Conservation (phyloP, 2,797 vertebrate genomes). For the Mastacembelus armatus region DNA sequence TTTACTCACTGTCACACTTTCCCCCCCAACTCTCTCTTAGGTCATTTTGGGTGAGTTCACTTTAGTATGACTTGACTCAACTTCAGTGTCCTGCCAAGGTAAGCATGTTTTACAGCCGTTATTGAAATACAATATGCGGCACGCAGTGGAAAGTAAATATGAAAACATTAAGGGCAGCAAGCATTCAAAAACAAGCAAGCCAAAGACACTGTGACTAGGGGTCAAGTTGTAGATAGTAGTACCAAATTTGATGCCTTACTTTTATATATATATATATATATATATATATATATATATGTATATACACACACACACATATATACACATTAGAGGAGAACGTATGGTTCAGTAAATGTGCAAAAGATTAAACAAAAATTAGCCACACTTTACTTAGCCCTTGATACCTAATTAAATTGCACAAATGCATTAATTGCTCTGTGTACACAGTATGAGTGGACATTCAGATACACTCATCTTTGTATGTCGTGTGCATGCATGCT, state of each 20-base stretch:
- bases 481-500: not conserved
- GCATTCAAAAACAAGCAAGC: constrained; percentile 1
- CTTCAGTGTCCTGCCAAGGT: constrained; percentile 18
- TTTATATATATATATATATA: no score
- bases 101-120: constrained; percentile 22
- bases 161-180: not conserved
- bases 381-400: constrained; percentile 4
- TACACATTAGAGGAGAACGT: not conserved
- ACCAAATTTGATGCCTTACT: no score
- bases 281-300: no score
- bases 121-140: constrained; percentile 17
- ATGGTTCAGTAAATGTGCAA: not conserved
- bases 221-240: no score
- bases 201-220: not conserved
- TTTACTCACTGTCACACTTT: constrained; percentile 53
- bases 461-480: constrained; percentile 47
- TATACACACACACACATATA: no score
- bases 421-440: no score
- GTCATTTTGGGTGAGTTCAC: constrained; percentile 71
- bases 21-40: constrained; percentile 17
- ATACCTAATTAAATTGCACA: no score
- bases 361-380: constrained; percentile 18
- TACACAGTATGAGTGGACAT: constrained; percentile 13
- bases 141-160: constrained; percentile 21
- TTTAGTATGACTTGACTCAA: constrained; percentile 47